A percentile compares a stretch with the other conserved stretches of the same genome.
These are phyloP conservation scores for Anneissia japonica DNA, from an alignment of 35 echinoderm and acorn worm genomes.

Conservation along the genomic window DNA sequence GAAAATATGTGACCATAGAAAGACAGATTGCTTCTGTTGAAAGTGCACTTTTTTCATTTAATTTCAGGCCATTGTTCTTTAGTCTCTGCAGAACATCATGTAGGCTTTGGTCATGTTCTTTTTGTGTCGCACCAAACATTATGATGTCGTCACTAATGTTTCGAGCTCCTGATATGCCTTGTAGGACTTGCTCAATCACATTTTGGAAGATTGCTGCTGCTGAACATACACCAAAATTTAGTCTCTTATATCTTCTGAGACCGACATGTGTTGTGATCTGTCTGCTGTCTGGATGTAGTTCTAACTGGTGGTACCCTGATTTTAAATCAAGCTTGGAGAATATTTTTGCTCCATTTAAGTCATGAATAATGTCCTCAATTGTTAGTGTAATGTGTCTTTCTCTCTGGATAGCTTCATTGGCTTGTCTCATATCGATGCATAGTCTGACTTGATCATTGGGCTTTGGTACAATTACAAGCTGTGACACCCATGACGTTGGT, in stretches of 20 bases:
- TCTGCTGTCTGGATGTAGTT: conserved; percentile 18
- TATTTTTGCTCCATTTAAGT: conserved; percentile 9
- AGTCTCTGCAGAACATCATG: not conserved
- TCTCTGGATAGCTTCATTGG: not conserved
- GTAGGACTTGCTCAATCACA: not conserved
- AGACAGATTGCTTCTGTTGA: not conserved
- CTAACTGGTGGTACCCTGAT: conserved; percentile 14
- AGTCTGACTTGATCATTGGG: not conserved
- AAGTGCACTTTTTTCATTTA: not conserved
- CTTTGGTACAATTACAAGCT: not conserved
- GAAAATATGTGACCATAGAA: not conserved
- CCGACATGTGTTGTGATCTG: conserved; percentile 17
- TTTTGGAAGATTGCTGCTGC: not conserved
- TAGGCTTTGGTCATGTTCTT: not conserved
- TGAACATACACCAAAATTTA: not conserved
- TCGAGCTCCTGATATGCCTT: not conserved
- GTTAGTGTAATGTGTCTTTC: conserved; percentile 27
- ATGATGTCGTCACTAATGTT: conserved; percentile 10
- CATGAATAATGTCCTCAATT: conserved; percentile 14
- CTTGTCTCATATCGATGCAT: not conserved
- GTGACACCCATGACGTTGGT: not conserved
- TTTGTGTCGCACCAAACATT: not conserved
- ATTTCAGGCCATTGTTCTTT: not conserved
- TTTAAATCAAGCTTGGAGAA: conserved; percentile 28
- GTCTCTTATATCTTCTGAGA: conserved; percentile 7